Conservation (phyloP, 2,888 invertebrate genomes). For the Patella pellucida region DNA sequence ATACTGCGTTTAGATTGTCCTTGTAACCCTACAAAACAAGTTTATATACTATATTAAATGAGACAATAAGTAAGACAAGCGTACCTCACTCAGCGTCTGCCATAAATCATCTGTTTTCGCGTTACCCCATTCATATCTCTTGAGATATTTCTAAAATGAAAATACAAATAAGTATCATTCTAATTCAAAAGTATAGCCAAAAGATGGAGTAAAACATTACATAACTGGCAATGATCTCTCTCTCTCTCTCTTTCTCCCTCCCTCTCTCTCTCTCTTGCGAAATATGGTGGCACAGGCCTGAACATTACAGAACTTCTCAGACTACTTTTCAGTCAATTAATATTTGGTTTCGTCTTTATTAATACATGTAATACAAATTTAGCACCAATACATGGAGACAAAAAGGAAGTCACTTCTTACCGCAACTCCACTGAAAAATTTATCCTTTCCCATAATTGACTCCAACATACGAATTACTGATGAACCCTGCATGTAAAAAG, state of each 20-base stretch:
- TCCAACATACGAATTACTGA: conserved; percentile 91
- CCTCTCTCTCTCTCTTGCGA: too few species aligned
- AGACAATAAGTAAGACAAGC: not conserved
- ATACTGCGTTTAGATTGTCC: too few species aligned
- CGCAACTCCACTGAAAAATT: conserved; percentile 76
- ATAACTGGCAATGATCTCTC: too few species aligned
- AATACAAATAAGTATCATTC: too few species aligned
- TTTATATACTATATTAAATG: too few species aligned
- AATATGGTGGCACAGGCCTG: too few species aligned
- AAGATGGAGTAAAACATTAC: too few species aligned
- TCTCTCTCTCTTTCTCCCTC: too few species aligned
- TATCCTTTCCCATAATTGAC: conserved; percentile 80
- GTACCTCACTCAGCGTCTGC: conserved; percentile 74
- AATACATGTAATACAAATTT: not conserved
- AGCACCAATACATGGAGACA: not conserved
- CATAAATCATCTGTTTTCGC: conserved; percentile 87
- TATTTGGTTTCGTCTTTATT: not conserved
- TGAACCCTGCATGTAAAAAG: conserved; percentile 78
- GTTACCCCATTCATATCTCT: conserved; percentile 79
- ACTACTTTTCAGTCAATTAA: not conserved
- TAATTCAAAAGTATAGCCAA: too few species aligned
- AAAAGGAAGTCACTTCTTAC: conserved; percentile 41
- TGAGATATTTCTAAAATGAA: conserved; percentile 77
- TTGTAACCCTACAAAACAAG: too few species aligned
- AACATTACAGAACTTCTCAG: too few species aligned